Evolutionary conservation across 2,113 vertebrate genomes (phyloP), one percentile per base, ranked within the genome.

Genomic region (Brachypodius melanocephalos): DNA sequence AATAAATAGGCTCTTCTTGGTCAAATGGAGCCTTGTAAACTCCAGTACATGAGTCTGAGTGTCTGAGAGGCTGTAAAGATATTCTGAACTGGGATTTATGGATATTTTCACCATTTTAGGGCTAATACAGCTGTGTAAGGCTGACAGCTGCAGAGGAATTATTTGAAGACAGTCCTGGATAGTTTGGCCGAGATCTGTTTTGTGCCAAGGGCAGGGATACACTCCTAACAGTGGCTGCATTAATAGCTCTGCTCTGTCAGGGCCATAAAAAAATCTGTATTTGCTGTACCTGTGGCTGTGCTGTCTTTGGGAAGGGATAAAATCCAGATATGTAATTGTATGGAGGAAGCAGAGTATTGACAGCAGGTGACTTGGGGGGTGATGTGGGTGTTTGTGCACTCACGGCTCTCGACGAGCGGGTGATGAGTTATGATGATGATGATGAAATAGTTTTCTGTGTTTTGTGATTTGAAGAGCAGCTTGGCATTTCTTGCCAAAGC

Each of bases 221-320:
- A 0, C 10, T 46, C 21, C 38, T 51, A 0, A 20, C 0, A 1
- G 2, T 32, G 54, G 77, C 43, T 57, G 14, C 22, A 1, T 7
- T 4, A 40, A 76, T 11, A 54, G 40, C 24, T 58, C 45, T 71
- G 71, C 31, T 22, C 40, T 12, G 7, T 7, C 34, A 89, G 38
- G 26, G 57, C 31, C 46, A 4, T 46, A 5, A 19, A 69, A 68
- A 40, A 26, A 12, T 7, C 42, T 10, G 7, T 10, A 6, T 57
- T 67, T 82, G 48, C 40, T 81, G 75, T 14, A 76, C 55, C 36
- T 68, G 49, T 65, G 73, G 55, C 49, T 75, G 31, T 28, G 0
- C n/a, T 52, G 0, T 45, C 74, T 36, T 48, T 45, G 59, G 57
- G 71, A 75, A 81, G 31, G 81, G 34, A 12, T 16, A 18, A 65